A percentile compares a stretch with the other conserved stretches of the same genome.
These are phyloP conservation scores for Dipodomys spectabilis DNA, from an alignment of 2,113 vertebrate genomes.

Conservation along the genomic window DNA sequence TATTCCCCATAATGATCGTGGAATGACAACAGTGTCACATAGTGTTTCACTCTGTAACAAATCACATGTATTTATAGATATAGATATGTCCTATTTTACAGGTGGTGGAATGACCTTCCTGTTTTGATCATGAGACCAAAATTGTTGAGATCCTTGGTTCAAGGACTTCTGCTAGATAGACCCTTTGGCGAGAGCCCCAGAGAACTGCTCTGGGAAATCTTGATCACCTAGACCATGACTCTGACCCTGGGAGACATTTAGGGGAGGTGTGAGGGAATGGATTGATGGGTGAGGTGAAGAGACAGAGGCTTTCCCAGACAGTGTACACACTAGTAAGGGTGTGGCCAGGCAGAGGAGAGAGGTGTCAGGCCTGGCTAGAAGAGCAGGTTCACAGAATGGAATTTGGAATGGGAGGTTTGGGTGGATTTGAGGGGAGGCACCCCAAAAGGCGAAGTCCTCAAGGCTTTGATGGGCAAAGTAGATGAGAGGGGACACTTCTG, in stretches of 20 bases:
- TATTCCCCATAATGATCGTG: not conserved
- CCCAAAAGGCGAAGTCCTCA: no score
- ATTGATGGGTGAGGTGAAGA: not conserved
- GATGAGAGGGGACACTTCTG: not conserved
- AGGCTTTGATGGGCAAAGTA: not conserved
- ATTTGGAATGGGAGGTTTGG: constrained; percentile 3
- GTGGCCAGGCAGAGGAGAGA: not conserved
- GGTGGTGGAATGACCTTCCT: not conserved
- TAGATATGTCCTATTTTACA: not conserved
- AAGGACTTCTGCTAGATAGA: not conserved
- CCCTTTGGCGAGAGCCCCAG: not conserved
- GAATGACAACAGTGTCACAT: not conserved
- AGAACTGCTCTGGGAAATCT: constrained; percentile 14
- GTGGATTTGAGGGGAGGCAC: not conserved
- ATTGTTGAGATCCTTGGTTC: not conserved
- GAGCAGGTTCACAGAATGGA: not conserved
- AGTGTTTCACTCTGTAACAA: not conserved
- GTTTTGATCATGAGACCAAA: not conserved
- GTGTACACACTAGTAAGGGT: not conserved
- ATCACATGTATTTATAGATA: not conserved
- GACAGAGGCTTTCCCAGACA: constrained; percentile 33
- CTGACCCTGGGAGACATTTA: not conserved
- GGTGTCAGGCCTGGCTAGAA: not conserved
- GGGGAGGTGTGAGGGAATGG: not conserved
- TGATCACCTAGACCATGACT: not conserved